Conservation (phyloP, 2,113 vertebrate genomes). For the Hystrix cristata region DNA sequence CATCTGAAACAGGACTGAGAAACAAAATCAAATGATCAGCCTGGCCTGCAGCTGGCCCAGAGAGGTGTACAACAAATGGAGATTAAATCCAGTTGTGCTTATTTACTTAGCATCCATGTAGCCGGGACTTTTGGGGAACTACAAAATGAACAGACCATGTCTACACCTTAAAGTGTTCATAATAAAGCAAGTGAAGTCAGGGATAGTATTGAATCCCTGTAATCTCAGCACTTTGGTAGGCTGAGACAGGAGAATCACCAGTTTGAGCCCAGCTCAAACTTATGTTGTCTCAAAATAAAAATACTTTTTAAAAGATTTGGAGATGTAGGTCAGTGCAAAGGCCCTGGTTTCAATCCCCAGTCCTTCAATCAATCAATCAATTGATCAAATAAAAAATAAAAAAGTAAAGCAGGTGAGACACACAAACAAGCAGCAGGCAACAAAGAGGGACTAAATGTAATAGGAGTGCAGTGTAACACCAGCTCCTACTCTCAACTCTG, state of each 20-base stretch:
- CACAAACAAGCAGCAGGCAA: background rate
- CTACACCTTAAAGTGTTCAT: background rate
- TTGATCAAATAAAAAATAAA: background rate
- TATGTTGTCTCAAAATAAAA: background rate
- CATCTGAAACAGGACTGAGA: constrained; percentile 78
- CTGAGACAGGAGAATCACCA: background rate
- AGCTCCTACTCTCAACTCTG: background rate
- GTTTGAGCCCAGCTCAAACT: background rate
- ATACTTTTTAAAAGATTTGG: background rate
- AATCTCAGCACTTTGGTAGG: background rate
- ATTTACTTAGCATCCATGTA: background rate
- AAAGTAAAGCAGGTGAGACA: background rate
- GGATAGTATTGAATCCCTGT: background rate
- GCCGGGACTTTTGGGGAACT: background rate
- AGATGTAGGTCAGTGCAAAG: background rate
- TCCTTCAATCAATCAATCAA: background rate
- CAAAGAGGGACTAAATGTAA: background rate
- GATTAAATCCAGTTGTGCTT: background rate
- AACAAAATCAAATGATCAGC: constrained; percentile 67
- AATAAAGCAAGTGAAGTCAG: background rate
- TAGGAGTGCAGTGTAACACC: background rate
- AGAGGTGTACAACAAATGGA: rapidly evolving
- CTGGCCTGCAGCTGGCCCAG: background rate
- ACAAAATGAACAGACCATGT: background rate
- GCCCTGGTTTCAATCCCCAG: background rate